phyloP scores from a whole-genome alignment of 2,888 invertebrate genomes.

The Torymus auratus region DNA sequence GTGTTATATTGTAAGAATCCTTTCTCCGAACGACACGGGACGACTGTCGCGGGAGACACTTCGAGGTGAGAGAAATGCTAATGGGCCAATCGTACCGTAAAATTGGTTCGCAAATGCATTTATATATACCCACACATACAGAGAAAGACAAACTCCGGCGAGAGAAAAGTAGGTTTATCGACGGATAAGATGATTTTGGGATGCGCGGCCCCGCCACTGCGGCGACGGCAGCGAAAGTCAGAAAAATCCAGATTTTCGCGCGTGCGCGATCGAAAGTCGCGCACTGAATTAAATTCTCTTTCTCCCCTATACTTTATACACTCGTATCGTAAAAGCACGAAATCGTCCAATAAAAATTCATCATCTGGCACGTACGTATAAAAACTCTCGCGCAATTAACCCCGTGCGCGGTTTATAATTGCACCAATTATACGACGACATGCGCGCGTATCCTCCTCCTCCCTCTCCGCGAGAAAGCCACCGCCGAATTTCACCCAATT shows the following conservation, averaged over 20 bases:
- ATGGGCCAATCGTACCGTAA: conserved; percentile 35
- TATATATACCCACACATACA: too few relatives aligned
- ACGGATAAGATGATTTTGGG: conserved; percentile 25
- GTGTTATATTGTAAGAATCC: too few relatives aligned
- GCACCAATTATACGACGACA: too few relatives aligned
- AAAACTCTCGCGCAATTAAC: too few relatives aligned
- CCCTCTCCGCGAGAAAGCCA: conserved; percentile 7
- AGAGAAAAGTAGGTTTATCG: conserved; percentile 48
- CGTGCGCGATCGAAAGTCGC: conserved; percentile 27
- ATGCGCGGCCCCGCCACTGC: conserved; percentile 1
- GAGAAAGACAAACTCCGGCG: too few relatives aligned
- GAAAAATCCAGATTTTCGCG: conserved; percentile 45
- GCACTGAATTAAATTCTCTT: neutral
- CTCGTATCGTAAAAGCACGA: too few relatives aligned
- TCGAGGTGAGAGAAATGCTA: conserved; percentile 4
- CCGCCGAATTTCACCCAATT: conserved; percentile 37
- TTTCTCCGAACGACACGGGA: too few relatives aligned
- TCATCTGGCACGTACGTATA: too few relatives aligned
- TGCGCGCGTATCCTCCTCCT: too few relatives aligned
- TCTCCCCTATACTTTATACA: too few relatives aligned
- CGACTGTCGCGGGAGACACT: neutral
- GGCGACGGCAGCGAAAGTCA: conserved; percentile 42
- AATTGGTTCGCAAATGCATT: conserved; percentile 19
- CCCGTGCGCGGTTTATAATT: too few relatives aligned
- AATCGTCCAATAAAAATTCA: too few relatives aligned